These are phyloP conservation scores for Taxidea taxus DNA, from an alignment of 2,113 vertebrate species.

Conservation along the genomic window DNA sequence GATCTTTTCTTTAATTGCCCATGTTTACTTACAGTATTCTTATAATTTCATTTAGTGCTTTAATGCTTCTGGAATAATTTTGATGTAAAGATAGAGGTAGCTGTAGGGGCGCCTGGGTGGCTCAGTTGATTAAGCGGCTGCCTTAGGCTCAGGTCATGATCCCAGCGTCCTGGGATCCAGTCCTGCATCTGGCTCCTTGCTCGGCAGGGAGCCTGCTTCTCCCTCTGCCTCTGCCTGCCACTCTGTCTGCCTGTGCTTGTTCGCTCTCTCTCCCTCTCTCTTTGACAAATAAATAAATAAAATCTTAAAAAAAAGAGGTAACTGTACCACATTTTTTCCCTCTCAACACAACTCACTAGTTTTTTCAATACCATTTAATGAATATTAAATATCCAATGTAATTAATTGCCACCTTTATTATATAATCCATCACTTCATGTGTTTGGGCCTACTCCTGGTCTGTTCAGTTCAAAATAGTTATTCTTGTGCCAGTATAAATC, in stretches of 20 bases:
- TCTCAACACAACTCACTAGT: background rate
- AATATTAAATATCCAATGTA: background rate
- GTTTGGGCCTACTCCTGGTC: background rate
- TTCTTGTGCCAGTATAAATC: background rate
- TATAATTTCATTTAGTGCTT: background rate
- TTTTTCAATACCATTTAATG: background rate
- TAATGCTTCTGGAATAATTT: background rate
- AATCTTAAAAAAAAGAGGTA: too few relatives aligned
- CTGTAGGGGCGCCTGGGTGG: too few relatives aligned
- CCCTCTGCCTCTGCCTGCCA: too few relatives aligned
- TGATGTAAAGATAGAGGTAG: background rate
- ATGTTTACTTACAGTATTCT: background rate
- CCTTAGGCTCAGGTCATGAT: too few relatives aligned
- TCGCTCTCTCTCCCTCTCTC: too few relatives aligned
- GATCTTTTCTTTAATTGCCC: background rate
- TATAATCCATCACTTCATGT: background rate
- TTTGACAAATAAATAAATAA: too few relatives aligned
- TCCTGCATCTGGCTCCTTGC: too few relatives aligned
- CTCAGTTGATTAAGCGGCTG: too few relatives aligned
- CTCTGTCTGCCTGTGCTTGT: too few relatives aligned
- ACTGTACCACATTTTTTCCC: background rate
- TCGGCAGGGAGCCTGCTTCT: too few relatives aligned
- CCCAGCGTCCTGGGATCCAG: too few relatives aligned
- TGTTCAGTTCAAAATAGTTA: background rate
- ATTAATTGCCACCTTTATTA: background rate